Evolutionary conservation across 2,888 invertebrate genomes (phyloP).

Genomic region (Theretra japonica): DNA sequence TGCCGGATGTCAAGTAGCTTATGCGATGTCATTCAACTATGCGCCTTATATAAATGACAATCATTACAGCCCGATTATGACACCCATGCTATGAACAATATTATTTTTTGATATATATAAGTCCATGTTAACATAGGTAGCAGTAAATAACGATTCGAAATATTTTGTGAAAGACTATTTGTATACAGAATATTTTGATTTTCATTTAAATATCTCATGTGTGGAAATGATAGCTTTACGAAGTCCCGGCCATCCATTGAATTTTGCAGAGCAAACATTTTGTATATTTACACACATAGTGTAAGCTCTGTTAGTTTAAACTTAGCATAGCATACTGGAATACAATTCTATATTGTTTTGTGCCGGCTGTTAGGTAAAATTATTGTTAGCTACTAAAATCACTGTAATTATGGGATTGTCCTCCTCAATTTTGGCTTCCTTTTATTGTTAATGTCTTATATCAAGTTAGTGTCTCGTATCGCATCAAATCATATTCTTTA

Average conservation of each 20-base stretch:
- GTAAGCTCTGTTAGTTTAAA: not conserved
- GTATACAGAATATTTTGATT: too few species aligned
- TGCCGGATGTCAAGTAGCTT: constrained; percentile 42
- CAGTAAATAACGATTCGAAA: too few species aligned
- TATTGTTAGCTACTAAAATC: not conserved
- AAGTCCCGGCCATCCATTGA: not conserved
- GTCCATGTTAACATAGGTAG: too few species aligned
- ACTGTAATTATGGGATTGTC: not conserved
- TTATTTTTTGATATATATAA: not conserved
- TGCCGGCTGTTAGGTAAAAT: not conserved
- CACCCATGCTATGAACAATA: not conserved
- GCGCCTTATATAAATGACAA: constrained; percentile 28
- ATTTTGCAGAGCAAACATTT: not conserved
- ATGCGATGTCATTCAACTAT: constrained; percentile 48
- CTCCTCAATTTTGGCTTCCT: not conserved
- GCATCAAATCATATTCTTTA: too few species aligned
- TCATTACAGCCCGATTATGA: constrained; percentile 19
- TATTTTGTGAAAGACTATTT: too few species aligned
- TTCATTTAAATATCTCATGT: too few species aligned
- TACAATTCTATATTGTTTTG: not conserved
- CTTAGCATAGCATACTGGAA: not conserved
- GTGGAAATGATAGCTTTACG: not conserved
- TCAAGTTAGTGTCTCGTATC: too few species aligned
- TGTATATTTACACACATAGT: not conserved
- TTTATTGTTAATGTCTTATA: not conserved